These are phyloP conservation scores for Desoria tigrina DNA, from an alignment of 2,888 invertebrate species.

Conservation along the genomic window DNA sequence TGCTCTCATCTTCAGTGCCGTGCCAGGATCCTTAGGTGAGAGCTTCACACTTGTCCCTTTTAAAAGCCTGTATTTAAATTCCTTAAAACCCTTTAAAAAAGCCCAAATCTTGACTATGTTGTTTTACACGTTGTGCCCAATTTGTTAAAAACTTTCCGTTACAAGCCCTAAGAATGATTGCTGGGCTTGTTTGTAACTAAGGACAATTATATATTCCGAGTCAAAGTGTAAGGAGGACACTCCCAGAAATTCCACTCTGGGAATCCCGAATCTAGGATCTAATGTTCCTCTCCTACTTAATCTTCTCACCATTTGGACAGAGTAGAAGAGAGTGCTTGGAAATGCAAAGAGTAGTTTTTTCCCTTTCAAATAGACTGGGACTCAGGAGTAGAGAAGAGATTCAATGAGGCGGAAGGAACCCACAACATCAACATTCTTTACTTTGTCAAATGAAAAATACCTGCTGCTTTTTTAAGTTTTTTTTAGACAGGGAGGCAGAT, in stretches of 20 bases:
- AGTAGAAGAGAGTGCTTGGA: not conserved
- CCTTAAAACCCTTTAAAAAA: too few relatives aligned
- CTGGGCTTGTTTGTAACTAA: too few relatives aligned
- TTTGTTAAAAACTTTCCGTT: constrained; percentile 22
- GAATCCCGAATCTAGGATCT: constrained; percentile 1
- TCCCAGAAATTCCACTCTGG: constrained; percentile 23
- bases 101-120: not conserved
- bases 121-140: constrained; percentile 14
- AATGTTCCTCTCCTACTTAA: constrained; percentile 7
- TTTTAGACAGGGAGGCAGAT: not conserved
- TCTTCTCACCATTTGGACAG: constrained; percentile 9
- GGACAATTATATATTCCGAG: too few relatives aligned
- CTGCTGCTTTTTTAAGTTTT: not conserved
- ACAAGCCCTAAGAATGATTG: too few relatives aligned
- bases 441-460: constrained; percentile 19
- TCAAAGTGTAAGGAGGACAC: constrained; percentile 12
- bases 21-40: too few relatives aligned
- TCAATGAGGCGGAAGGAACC: constrained; percentile 25
- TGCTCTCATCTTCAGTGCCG: too few relatives aligned
- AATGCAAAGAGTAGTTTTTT: too few relatives aligned
- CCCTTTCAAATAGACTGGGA: too few relatives aligned
- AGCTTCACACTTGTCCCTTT: too few relatives aligned
- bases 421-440: constrained; percentile 20
- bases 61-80: too few relatives aligned
- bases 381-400: not conserved